A percentile compares a stretch with the other conserved stretches of the same genome.
These are phyloP conservation scores for Gibbula magus DNA, from an alignment of 2,888 invertebrate genomes.

Conservation along the genomic window DNA sequence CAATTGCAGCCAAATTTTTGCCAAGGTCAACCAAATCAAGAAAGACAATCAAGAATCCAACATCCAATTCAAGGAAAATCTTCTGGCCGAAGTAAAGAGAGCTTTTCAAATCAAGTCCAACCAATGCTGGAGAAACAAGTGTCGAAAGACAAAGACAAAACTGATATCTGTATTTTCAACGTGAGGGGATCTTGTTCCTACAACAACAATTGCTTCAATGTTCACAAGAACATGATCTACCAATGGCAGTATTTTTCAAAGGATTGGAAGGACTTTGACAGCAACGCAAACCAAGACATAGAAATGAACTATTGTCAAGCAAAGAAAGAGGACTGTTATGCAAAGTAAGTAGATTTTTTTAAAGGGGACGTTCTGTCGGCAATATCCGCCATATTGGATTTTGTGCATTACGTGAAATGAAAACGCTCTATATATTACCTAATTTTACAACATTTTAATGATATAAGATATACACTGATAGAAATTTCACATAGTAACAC, in stretches of 20 bases:
- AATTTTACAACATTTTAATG: too few relatives aligned
- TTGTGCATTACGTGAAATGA: too few relatives aligned
- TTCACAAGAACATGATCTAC: constrained; percentile 47
- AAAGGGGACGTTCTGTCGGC: too few relatives aligned
- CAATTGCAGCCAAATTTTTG: not conserved
- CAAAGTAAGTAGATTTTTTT: constrained; percentile 22
- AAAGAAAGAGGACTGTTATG: constrained; percentile 25
- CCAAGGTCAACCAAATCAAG: not conserved
- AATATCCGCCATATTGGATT: too few relatives aligned
- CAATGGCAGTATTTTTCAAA: constrained; percentile 50
- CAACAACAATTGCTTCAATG: constrained; percentile 43
- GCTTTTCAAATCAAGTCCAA: not conserved
- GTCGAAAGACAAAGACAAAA: constrained; percentile 18
- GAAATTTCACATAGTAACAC: too few relatives aligned
- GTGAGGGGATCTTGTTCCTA: constrained; percentile 48
- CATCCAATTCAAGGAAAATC: too few relatives aligned
- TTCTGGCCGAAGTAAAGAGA: too few relatives aligned
- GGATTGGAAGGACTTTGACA: constrained; percentile 42
- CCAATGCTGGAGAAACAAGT: not conserved
- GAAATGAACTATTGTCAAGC: constrained; percentile 50
- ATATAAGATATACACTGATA: too few relatives aligned
- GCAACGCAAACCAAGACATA: constrained; percentile 36
- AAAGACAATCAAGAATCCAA: not conserved
- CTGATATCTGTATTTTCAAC: constrained; percentile 46
- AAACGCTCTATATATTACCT: too few relatives aligned